phyloP scores from a whole-genome alignment of 30 jellyfish, hydroid and myxozoan genomes.

The Pelagia noctiluca region DNA sequence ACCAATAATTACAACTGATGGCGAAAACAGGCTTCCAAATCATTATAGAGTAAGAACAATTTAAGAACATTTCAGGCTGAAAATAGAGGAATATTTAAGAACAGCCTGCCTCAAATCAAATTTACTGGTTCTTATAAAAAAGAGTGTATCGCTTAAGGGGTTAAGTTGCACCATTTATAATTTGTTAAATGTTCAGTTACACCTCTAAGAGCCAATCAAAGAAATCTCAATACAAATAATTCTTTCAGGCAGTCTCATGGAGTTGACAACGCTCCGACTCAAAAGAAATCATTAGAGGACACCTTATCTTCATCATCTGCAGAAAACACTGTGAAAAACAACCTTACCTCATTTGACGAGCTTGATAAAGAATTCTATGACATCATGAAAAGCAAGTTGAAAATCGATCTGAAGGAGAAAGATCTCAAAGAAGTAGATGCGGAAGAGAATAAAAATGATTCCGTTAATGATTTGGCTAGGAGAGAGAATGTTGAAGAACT shows the following conservation, averaged over 20 bases:
- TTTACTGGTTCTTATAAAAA: too few relatives aligned
- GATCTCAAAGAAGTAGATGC: background rate
- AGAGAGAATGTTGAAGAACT: background rate
- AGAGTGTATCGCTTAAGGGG: too few relatives aligned
- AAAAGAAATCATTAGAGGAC: background rate
- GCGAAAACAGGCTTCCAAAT: too few relatives aligned
- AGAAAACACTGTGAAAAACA: conserved; percentile 32
- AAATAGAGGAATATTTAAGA: too few relatives aligned
- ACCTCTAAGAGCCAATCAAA: too few relatives aligned
- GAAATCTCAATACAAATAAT: too few relatives aligned
- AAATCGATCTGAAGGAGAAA: conserved; percentile 23
- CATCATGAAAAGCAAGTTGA: conserved; percentile 45
- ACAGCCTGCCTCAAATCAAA: too few relatives aligned
- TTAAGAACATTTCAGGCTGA: too few relatives aligned
- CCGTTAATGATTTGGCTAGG: background rate
- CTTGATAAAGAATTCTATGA: conserved; percentile 67
- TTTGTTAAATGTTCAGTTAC: too few relatives aligned
- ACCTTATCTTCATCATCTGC: conserved; percentile 5
- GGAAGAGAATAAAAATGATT: background rate
- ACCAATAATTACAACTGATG: too few relatives aligned
- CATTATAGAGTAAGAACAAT: too few relatives aligned
- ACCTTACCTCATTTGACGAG: conserved; percentile 51
- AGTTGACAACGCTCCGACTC: background rate
- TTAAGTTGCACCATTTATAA: too few relatives aligned
- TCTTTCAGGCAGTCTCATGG: background rate